Conservation (phyloP, 2,888 invertebrate genomes). For the Drosophila infuscata region DNA sequence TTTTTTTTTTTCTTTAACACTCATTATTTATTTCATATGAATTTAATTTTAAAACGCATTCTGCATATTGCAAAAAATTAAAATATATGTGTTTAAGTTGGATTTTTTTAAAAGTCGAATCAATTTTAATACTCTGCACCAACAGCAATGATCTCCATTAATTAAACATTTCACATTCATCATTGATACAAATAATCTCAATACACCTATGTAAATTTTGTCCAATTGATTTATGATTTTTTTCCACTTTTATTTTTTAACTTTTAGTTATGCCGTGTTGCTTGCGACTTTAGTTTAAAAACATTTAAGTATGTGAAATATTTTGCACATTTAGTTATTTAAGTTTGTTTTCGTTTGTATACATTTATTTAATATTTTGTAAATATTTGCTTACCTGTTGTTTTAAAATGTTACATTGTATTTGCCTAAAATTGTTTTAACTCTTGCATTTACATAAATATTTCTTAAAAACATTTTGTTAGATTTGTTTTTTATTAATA, state of each 20-base stretch:
- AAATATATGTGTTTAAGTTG: conserved; percentile 26
- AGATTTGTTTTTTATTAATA: background rate
- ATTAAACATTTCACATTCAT: conserved; percentile 40
- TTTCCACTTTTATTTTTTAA: conserved; percentile 9
- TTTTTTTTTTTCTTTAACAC: conserved; percentile 29
- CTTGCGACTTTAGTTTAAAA: conserved; percentile 11
- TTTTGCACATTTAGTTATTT: conserved; percentile 14
- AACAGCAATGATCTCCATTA: conserved; percentile 28
- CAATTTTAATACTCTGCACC: conserved; percentile 54
- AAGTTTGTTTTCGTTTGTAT: background rate
- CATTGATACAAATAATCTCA: conserved; percentile 31
- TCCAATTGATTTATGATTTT: conserved; percentile 31
- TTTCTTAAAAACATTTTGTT: background rate
- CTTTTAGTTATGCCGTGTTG: background rate
- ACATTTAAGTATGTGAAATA: conserved; percentile 10
- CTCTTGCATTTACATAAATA: conserved; percentile 34
- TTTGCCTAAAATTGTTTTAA: conserved; percentile 21
- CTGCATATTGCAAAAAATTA: conserved; percentile 17
- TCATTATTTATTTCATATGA: conserved; percentile 57
- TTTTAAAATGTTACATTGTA: conserved; percentile 1
- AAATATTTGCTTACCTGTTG: background rate
- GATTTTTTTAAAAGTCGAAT: conserved; percentile 28
- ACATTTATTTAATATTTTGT: background rate
- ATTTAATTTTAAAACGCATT: conserved; percentile 35
- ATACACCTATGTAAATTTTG: conserved; percentile 14